A percentile compares a stretch with the other conserved stretches of the same genome.
Evolutionary conservation across 2,113 vertebrate genomes (phyloP).

Genomic region (Eolophus roseicapilla): DNA sequence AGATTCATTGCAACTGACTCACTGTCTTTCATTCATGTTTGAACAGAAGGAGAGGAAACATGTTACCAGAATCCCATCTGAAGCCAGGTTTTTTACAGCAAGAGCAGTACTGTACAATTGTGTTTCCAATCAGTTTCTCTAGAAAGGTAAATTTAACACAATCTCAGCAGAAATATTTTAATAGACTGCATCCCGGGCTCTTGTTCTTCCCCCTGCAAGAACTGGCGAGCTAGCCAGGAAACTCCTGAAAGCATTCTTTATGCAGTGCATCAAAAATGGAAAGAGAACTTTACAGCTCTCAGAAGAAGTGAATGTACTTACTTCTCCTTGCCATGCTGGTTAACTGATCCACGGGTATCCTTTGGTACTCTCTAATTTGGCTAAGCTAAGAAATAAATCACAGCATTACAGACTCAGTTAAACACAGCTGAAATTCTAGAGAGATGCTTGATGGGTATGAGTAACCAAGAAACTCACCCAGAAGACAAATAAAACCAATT

Average conservation of each 20-base stretch:
- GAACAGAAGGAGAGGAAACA: background rate
- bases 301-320: background rate
- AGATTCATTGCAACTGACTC: background rate
- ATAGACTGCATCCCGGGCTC: background rate
- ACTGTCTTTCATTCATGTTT: background rate
- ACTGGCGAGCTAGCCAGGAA: background rate
- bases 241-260: background rate
- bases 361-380: background rate
- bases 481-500: background rate
- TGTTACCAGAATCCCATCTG: background rate
- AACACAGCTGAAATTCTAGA: background rate
- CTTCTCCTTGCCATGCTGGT: background rate
- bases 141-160: background rate
- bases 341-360: background rate
- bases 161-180: background rate
- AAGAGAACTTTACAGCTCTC: background rate
- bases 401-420: background rate
- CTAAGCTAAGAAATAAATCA: background rate
- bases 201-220: background rate
- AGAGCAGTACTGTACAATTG: background rate
- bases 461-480: background rate
- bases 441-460: background rate
- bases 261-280: background rate
- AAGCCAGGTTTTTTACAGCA: background rate
- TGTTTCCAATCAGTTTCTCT: background rate